phyloP scores from a whole-genome alignment of 2,888 invertebrate species.

The Catocala fraxini region DNA sequence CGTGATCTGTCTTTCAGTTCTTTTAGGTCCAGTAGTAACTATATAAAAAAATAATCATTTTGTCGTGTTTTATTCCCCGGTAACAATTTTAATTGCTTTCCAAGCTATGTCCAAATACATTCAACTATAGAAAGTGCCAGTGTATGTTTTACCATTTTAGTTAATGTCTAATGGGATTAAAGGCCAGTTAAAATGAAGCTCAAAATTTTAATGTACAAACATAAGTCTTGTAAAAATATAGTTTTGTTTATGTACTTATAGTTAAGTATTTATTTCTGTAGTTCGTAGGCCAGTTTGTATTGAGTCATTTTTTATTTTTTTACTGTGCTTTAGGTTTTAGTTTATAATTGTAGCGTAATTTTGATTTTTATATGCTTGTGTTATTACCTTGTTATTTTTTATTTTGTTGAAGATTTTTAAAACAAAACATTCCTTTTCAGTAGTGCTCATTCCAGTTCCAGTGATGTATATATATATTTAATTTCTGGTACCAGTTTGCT shows the following conservation, averaged over 20 bases:
- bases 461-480: slow-evolving; percentile 16
- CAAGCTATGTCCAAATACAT: slow-evolving; percentile 37
- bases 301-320: slow-evolving; percentile 75
- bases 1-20: too few relatives aligned
- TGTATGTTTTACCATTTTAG: slow-evolving; percentile 73
- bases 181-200: slow-evolving; percentile 83
- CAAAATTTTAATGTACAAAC: slow-evolving; percentile 84
- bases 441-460: slow-evolving; percentile 59
- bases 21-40: too few relatives aligned
- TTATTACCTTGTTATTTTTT: slow-evolving; percentile 76
- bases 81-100: slow-evolving; percentile 1
- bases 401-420: slow-evolving; percentile 79
- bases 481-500: slow-evolving; percentile 29
- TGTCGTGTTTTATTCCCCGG: neutral
- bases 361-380: slow-evolving; percentile 64
- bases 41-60: too few relatives aligned
- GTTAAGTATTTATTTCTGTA: slow-evolving; percentile 83
- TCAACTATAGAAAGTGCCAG: slow-evolving; percentile 59
- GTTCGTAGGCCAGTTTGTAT: slow-evolving; percentile 80
- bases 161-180: slow-evolving; percentile 73
- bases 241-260: slow-evolving; percentile 52
- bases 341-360: slow-evolving; percentile 62
- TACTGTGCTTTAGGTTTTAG: slow-evolving; percentile 51
- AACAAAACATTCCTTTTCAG: slow-evolving; percentile 68
- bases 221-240: slow-evolving; percentile 63